Evolutionary conservation across 2,113 vertebrate genomes (phyloP), one percentile per base, ranked within the genome.

Genomic region (Galeopterus variegatus): DNA sequence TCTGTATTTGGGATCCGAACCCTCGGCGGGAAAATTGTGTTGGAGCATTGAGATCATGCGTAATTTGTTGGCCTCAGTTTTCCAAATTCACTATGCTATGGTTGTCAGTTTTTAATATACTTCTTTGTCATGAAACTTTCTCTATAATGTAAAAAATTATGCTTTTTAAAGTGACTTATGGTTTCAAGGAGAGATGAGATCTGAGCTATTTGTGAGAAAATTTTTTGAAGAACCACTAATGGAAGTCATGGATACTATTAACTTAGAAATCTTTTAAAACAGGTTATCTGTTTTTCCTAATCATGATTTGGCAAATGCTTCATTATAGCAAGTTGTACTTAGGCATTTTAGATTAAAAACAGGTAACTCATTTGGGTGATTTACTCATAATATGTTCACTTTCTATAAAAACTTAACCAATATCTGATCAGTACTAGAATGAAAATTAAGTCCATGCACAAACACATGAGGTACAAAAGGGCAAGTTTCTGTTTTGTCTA

Each of bases 101-200:
- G 9, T 33, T 75, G 82, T 24, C 19, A 48, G 58, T 73, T 82
- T 50, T 56, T 76, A 28, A 73, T 28, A 50, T n/a, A 48, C n/a
- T 70, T 14, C 28, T 54, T 88, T 82, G 41, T 62, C 54, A 82
- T 36, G 54, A 86, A 83, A 33, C 52, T 56, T 60, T 12, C 28
- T 56, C 48, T 72, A 54, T 36, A 60, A 54, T 76, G 36, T 36
- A n/a, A 58, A 93, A 45, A 96, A 54, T 7, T 23, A 70, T 69
- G 50, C 11, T 62, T 82, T 62, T 36, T 54, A 86, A 69, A 76
- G 52, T 87, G 36, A 58, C 75, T 50, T 83, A 52, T 8, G 48
- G 50, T 86, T 89, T 83, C 52, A 94, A 88, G 67, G 84, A 58
- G 54, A 88, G 23, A 84, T 84, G 56, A 84, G 36, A 36, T 65